A percentile compares a stretch with the other conserved stretches of the same genome.
phyloP scores from a whole-genome alignment of 2,113 vertebrate species.

The Eclectus roratus region DNA sequence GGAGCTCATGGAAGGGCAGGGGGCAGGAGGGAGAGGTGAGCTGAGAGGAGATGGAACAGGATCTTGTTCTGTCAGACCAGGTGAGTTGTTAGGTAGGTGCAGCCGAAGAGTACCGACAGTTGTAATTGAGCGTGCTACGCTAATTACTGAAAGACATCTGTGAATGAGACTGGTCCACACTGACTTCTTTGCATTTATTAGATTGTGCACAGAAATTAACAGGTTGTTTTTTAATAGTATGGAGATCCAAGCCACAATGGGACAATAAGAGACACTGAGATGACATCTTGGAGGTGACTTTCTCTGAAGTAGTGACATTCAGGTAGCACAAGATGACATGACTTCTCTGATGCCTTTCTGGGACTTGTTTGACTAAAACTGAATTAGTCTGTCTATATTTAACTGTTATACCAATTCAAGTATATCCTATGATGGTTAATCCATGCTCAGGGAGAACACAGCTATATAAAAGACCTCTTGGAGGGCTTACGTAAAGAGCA shows the following conservation, averaged over 20 bases:
- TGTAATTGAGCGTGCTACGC: neutral
- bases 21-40: neutral
- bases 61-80: neutral
- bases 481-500: neutral
- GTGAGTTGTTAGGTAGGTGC: neutral
- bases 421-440: neutral
- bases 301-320: neutral
- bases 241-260: neutral
- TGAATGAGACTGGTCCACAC: conserved; percentile 32
- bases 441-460: neutral
- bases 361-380: neutral
- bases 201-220: conserved; percentile 33
- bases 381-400: neutral
- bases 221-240: neutral
- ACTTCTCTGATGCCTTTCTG: neutral
- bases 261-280: neutral
- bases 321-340: neutral
- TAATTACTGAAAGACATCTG: conserved; percentile 51
- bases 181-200: conserved; percentile 42
- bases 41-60: neutral
- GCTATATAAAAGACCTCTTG: neutral
- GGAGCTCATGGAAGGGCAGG: neutral
- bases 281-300: neutral
- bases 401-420: neutral
- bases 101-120: conserved; percentile 36